Base-by-base conservation (phyloP, 2,888 invertebrate genomes). In the Homarus gammarus region DNA sequence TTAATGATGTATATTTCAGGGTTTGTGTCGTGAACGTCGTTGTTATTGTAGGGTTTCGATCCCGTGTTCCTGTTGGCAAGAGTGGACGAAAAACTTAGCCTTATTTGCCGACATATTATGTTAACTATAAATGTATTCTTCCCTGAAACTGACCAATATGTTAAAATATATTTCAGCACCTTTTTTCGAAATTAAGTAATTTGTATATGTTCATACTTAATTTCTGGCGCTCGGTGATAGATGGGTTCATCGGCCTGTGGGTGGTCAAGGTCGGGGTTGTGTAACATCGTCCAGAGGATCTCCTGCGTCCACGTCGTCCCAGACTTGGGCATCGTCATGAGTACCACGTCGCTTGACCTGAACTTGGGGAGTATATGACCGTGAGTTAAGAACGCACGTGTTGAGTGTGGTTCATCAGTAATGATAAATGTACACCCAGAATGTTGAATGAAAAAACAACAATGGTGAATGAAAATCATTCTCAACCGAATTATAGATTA, bases 281-380 rank as follows among this genome's bases (percentile, higher is more conserved):
- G 64, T 3, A 61, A n/a, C 82, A 82, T 82, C 36, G 64, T 82
- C 82, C 82, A 82, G 18, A 82, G 12, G 44, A 82, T 38, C 49
- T 82, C 82, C 82, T 82, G 82, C 38, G 64, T 82, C 82, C 82
- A 82, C 27, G 82, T 82, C 31, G 82, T 82, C 33, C 82, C 82
- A 15, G 40, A 82, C 70, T 82, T 82, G 8, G 82, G 82, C 36
- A 44, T n/a, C 40, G 82, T 68, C 82, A 82, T 82, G 10, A 82
- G 27, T 38, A 82, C 82, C 27, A 82, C 82, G 68, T 82, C 82
- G 31, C 40, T 82, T 15, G n/a, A n/a, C 10, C 44, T 61, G 70
- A 82, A 82, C 82, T 82, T 31, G 22, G 18, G 0, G 22, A 40
- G 27, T 40, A 27, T 12, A 44, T n/a, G n/a, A 33, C n/a, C 2